phyloP scores from a whole-genome alignment of 2,113 vertebrate species.

The Neotoma lepida region DNA sequence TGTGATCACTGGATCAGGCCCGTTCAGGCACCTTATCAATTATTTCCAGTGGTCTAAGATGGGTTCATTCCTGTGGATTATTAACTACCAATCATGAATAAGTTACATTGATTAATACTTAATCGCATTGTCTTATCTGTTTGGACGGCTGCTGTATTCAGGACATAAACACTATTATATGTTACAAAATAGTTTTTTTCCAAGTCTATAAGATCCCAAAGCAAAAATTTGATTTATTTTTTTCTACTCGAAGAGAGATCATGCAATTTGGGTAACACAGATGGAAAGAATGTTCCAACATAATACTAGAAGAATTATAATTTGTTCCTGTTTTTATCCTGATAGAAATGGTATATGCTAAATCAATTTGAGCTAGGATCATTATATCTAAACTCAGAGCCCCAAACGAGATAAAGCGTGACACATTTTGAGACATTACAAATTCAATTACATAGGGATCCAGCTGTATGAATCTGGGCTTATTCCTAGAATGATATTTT shows the following conservation, averaged over 20 bases:
- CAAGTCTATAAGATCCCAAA: background rate
- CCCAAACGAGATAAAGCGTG: background rate
- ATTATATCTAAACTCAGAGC: background rate
- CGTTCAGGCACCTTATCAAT: no score
- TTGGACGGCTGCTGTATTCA: background rate
- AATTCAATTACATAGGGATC: background rate
- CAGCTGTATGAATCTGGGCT: constrained; percentile 38
- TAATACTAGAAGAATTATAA: background rate
- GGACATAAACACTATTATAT: background rate
- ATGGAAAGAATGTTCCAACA: background rate
- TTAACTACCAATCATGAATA: background rate
- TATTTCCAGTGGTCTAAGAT: no score
- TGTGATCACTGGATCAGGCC: no score
- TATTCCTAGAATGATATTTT: constrained; percentile 41
- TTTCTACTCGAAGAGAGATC: background rate
- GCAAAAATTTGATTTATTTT: background rate
- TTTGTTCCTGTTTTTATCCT: background rate
- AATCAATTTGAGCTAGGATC: constrained; percentile 4
- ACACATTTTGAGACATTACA: constrained; percentile 36
- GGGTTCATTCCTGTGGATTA: no score
- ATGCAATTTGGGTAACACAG: background rate
- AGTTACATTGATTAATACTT: background rate
- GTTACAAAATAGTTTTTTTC: background rate
- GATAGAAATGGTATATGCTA: background rate
- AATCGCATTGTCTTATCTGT: background rate